These are phyloP conservation scores for Stegana nigrithorax DNA, from an alignment of 2,888 invertebrate species.

Conservation along the genomic window DNA sequence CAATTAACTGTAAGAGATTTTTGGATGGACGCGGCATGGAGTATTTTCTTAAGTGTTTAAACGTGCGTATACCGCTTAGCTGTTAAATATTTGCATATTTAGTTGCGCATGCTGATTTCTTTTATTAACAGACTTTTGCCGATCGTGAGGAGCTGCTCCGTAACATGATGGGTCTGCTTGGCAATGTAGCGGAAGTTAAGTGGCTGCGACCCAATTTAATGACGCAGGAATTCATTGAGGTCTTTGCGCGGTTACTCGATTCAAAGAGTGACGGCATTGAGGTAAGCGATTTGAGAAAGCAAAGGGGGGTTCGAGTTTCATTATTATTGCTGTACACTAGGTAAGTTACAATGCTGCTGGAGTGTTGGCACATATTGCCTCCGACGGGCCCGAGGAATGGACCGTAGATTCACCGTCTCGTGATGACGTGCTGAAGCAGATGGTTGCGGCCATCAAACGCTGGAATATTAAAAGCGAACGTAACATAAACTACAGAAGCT, in stretches of 20 bases:
- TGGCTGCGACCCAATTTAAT: slow-evolving; percentile 84
- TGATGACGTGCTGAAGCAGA: slow-evolving; percentile 77
- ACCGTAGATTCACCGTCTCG: slow-evolving; percentile 78
- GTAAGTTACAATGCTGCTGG: slow-evolving; percentile 96
- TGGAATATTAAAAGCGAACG: slow-evolving; percentile 90
- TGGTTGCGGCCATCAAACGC: slow-evolving; percentile 84
- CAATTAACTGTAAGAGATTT: slow-evolving; percentile 92
- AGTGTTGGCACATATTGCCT: slow-evolving; percentile 94
- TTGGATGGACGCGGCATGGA: slow-evolving; percentile 90
- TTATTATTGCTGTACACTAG: slow-evolving; percentile 63
- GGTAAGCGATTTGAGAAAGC: slow-evolving; percentile 69
- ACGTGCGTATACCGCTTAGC: slow-evolving; percentile 71
- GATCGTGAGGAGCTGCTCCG: slow-evolving; percentile 89
- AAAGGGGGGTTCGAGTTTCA: not conserved
- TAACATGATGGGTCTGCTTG: slow-evolving; percentile 98
- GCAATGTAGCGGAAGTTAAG: slow-evolving; percentile 96
- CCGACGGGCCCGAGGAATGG: slow-evolving; percentile 90
- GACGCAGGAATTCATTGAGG: slow-evolving; percentile 84
- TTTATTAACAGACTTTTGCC: slow-evolving; percentile 78
- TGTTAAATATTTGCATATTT: slow-evolving; percentile 11
- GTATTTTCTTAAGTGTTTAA: slow-evolving; percentile 87
- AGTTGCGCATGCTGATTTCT: not conserved
- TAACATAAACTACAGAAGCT: slow-evolving; percentile 97
- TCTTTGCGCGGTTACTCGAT: slow-evolving; percentile 87
- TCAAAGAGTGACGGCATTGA: slow-evolving; percentile 94